Base-by-base conservation (phyloP, 2,888 invertebrate species). In the Teinopalpus imperialis region DNA sequence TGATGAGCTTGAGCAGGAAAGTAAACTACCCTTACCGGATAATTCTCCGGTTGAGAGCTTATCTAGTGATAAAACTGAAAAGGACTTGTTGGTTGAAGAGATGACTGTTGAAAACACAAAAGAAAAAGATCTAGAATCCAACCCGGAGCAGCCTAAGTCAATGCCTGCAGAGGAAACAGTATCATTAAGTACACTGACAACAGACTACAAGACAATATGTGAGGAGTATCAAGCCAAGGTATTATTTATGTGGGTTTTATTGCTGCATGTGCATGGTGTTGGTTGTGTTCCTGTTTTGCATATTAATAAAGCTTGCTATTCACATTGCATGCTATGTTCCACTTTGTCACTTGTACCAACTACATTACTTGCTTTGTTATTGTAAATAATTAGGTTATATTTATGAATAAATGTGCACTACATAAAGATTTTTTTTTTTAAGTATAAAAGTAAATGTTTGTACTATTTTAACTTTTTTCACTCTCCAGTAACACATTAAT, bases 201-300 rank as follows among this genome's bases (percentile, higher is more conserved):
- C 93, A 14, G 94, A 94, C 54, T 94, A 94, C 69, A 92, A 92
- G 66, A 93, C 93, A 9, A 88, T 93, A 42, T 91, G 93, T 63
- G 93, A 93, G 57, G 92, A 94, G 49, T 93, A 92, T 69, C 91
- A 92, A 36, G 89, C 76, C 42, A 93, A 93, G 90, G 94, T 94
- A 85, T 66, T 80, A 55, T 41, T 56, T 45, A 20, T 61, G 66
- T 42, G 59, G 62, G 43, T 51, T 66, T 48, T 66, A 66, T 48
- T 60, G 67, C 39, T 65, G 59, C 48, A 49, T 65, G 39, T 69
- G 59, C 45, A 44, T 69, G 44, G 35, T 66, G 26, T 51, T 43
- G 27, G 35, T 56, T 23, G 10, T 14, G 23, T 12, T 26, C 26
- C 12, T 26, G 14, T 16, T 21, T 32, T 65, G 57, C 51, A 48